A percentile compares a stretch with the other conserved stretches of the same genome.
These are phyloP conservation scores for Bellardia pandia DNA, from an alignment of 2,888 invertebrate genomes.

Conservation along the genomic window DNA sequence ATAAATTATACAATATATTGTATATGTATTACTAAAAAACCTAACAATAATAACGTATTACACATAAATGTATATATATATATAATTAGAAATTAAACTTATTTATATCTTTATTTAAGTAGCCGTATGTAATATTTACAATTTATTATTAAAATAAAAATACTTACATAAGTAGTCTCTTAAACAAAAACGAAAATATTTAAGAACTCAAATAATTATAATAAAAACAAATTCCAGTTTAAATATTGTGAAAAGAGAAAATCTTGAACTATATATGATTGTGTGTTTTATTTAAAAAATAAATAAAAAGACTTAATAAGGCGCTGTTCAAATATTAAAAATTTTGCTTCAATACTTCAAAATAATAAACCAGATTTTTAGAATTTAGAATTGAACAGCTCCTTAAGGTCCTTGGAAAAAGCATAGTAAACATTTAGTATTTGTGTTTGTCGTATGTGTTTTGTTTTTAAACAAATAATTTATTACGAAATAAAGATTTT, in stretches of 20 bases:
- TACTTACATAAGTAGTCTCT: not conserved
- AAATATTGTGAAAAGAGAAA: conserved; percentile 48
- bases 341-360: not conserved
- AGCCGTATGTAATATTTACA: conserved; percentile 38
- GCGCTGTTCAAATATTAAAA: conserved; percentile 9
- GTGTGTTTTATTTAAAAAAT: conserved; percentile 56
- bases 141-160: conserved; percentile 1
- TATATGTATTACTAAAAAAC: not conserved
- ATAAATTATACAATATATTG: not conserved
- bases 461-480: conserved; percentile 10
- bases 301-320: conserved; percentile 21
- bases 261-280: conserved; percentile 18
- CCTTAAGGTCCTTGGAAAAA: not conserved
- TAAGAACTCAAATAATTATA: conserved; percentile 40
- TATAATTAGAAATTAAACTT: not conserved
- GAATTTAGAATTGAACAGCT: conserved; percentile 3
- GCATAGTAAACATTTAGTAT: not conserved
- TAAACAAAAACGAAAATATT: conserved; percentile 1
- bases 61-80: not conserved
- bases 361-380: not conserved
- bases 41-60: not conserved
- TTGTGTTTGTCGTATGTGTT: conserved; percentile 14
- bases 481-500: conserved; percentile 37
- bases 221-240: conserved; percentile 43
- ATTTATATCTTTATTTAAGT: conserved; percentile 15